Percentiles rank a stretch among this genome's conserved stretches.
phyloP scores from a whole-genome alignment of 35 echinoderm and acorn worm genomes.

The Hemicentrotus pulcherrimus region DNA sequence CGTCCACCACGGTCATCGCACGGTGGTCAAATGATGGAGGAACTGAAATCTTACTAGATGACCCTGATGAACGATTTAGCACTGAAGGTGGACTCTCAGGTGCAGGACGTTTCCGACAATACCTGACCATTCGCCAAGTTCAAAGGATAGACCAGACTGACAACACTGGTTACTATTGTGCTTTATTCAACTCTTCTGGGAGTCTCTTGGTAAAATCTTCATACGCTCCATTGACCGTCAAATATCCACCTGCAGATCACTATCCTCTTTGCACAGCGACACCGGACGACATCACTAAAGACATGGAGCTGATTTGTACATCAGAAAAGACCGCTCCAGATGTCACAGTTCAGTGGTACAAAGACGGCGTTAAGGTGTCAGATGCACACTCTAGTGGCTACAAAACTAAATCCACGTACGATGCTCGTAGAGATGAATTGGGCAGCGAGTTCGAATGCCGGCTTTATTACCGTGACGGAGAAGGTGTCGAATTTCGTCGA shows the following conservation, averaged over 20 bases:
- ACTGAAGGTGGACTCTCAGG: background rate
- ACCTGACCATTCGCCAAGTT: background rate
- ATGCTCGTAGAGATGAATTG: background rate
- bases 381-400: background rate
- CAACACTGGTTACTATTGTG: background rate
- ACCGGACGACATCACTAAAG: background rate
- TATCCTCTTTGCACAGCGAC: conserved; percentile 35
- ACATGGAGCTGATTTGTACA: background rate
- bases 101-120: background rate
- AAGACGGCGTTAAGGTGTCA: background rate
- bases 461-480: background rate
- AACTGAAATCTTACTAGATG: background rate
- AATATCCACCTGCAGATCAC: conserved; percentile 31
- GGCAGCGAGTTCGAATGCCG: conserved; percentile 20
- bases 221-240: conserved; percentile 21
- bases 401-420: background rate
- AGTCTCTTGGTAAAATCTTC: background rate
- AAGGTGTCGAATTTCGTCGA: background rate
- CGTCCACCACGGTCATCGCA: background rate
- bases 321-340: conserved; percentile 21
- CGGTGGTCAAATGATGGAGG: background rate
- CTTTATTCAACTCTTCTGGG: background rate
- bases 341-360: conserved; percentile 11
- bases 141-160: background rate
- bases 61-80: background rate